Base-by-base conservation (phyloP, 2,888 invertebrate species). In the Germaria angustata region DNA sequence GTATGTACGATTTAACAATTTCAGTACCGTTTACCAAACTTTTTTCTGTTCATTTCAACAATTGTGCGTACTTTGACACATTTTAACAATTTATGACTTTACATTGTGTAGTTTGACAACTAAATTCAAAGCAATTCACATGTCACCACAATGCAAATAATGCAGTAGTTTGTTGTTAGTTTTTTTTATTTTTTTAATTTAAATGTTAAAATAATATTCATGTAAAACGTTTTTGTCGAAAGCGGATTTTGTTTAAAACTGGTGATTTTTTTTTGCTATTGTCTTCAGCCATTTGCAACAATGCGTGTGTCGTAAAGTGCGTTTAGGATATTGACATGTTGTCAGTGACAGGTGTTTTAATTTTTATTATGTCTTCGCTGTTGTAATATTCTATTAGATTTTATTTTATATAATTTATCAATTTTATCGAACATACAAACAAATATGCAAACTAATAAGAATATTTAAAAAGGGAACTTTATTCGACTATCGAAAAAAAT, bases 41-140 rank as follows among this genome's bases (percentile, higher is more conserved):
- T 34, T 63, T 6, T 51, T 61, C 13, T 75, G 7, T 76, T 39
- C 39, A 15, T 44, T 68, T 57, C 49, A 79, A 59, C 79, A 72
- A 82, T 82, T 79, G 82, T 82, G 81, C 81, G 81, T 81, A 72
- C 76, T 87, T 86, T 85, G 76, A 85, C 85, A 85, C 82, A 82
- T 85, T 86, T 87, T 85, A 88, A 88, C 86, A 87, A 88, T 89
- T 88, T 88, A 88, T 88, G 89, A 89, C 83, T 84, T 84, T 75
- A 79, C 87, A 78, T 82, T 82, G 77, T 77, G 68, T 34, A 51
- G 63, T 87, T 87, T 89, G 88, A 88, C 89, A 89, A 88, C 88
- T 89, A 89, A 90, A 89, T 89, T 89, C 86, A 87, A 87, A 88
- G 87, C 88, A 88, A 89, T 89, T 88, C 89, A 86, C 85, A 85